A percentile compares a stretch with the other conserved stretches of the same genome.
phyloP scores from a whole-genome alignment of 2,888 invertebrate species.

The Pseudoips prasinana region DNA sequence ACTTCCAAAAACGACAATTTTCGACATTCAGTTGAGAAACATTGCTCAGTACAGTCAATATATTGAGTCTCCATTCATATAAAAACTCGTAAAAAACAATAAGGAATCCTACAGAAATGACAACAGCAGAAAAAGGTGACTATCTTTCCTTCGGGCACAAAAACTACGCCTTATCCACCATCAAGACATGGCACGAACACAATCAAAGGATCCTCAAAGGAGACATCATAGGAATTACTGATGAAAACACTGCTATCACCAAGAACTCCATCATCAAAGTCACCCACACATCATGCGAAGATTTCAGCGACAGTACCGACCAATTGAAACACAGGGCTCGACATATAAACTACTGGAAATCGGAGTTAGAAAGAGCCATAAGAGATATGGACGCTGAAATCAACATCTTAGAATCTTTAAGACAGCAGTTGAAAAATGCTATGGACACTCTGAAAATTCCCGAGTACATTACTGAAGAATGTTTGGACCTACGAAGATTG shows the following conservation, averaged over 20 bases:
- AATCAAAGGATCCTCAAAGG: conserved; percentile 64
- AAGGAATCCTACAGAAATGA: conserved; percentile 30
- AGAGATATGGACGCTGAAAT: conserved; percentile 70
- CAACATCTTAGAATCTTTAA: conserved; percentile 53
- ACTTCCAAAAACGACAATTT: too few relatives aligned
- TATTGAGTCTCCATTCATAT: too few relatives aligned
- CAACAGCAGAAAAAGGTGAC: conserved; percentile 57
- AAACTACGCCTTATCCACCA: conserved; percentile 54
- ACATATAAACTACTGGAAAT: conserved; percentile 75
- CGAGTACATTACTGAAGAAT: conserved; percentile 83
- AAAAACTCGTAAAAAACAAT: too few relatives aligned
- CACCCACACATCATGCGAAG: conserved; percentile 65
- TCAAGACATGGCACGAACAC: conserved; percentile 65
- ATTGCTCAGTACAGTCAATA: too few relatives aligned
- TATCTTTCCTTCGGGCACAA: conserved; percentile 60
- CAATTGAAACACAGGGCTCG: conserved; percentile 63
- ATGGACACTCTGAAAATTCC: conserved; percentile 62
- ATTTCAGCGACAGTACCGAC: conserved; percentile 66
- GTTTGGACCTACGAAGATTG: conserved; percentile 84
- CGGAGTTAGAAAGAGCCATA: conserved; percentile 67
- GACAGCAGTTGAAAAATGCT: conserved; percentile 73
- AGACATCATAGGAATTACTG: conserved; percentile 65
- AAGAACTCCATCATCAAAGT: conserved; percentile 74
- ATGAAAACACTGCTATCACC: conserved; percentile 65
- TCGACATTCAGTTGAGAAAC: too few relatives aligned